phyloP scores from a whole-genome alignment of 2,888 invertebrate species.

The Hybos culiciformis region DNA sequence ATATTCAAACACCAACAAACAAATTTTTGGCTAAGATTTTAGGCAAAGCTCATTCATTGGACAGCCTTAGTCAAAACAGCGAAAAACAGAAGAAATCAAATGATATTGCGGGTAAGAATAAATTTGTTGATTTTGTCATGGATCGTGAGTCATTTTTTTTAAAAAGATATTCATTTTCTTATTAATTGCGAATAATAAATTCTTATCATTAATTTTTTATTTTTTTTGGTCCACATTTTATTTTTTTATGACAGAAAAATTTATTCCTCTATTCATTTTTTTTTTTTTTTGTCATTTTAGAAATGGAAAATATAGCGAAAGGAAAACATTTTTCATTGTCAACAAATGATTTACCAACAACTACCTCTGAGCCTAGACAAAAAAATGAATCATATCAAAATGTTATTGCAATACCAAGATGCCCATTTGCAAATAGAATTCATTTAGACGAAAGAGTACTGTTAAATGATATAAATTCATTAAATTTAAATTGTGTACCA shows the following conservation, averaged over 20 bases:
- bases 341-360: constrained; percentile 35
- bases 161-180: too few relatives aligned
- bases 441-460: neutral
- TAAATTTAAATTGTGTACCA: constrained; percentile 1
- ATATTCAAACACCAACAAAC: constrained; percentile 26
- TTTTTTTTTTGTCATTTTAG: too few relatives aligned
- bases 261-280: too few relatives aligned
- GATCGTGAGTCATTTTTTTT: too few relatives aligned
- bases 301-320: constrained; percentile 20
- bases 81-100: neutral
- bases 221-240: too few relatives aligned
- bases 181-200: too few relatives aligned
- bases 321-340: constrained; percentile 34
- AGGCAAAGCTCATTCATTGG: constrained; percentile 38
- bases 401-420: constrained; percentile 11
- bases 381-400: constrained; percentile 1
- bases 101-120: too few relatives aligned
- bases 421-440: constrained; percentile 13
- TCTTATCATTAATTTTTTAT: too few relatives aligned
- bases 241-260: too few relatives aligned
- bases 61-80: constrained; percentile 31
- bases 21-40: constrained; percentile 39
- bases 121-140: too few relatives aligned
- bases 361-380: constrained; percentile 2
- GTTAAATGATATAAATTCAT: neutral